phyloP scores from a whole-genome alignment of 2,888 invertebrate genomes.

The Agonopterix arenella region DNA sequence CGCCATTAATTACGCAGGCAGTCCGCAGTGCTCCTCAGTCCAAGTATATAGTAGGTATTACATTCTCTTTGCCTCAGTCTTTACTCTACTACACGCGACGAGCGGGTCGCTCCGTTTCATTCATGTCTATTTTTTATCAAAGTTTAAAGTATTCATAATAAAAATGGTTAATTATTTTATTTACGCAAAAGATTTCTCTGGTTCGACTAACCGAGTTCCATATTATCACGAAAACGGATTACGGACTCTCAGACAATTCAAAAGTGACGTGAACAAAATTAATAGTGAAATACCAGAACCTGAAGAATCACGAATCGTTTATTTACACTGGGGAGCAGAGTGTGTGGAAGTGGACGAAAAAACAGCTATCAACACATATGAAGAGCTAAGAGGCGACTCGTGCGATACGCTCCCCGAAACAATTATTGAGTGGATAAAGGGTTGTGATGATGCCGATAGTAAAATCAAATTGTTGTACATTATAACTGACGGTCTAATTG shows the following conservation, averaged over 20 bases:
- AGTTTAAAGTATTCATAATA: background rate
- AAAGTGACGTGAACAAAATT: constrained; percentile 20
- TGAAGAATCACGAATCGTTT: constrained; percentile 20
- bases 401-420: constrained; percentile 13
- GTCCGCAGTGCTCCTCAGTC: no score
- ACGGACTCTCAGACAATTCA: constrained; percentile 21
- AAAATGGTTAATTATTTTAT: constrained; percentile 18
- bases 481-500: constrained; percentile 28
- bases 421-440: constrained; percentile 8
- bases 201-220: constrained; percentile 11
- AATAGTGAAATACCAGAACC: constrained; percentile 11
- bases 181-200: constrained; percentile 28
- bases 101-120: no score
- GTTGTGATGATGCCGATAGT: constrained; percentile 9
- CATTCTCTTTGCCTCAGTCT: no score
- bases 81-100: no score
- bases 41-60: no score
- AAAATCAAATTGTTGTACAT: constrained; percentile 28
- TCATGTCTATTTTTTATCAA: no score
- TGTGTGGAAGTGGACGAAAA: constrained; percentile 25
- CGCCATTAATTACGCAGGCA: no score
- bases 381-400: background rate
- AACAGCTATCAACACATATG: constrained; percentile 8
- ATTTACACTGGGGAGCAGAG: constrained; percentile 26
- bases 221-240: constrained; percentile 23